Conservation (phyloP, 53 echinoderm and acorn worm species). For the Apostichopus leukothele region DNA sequence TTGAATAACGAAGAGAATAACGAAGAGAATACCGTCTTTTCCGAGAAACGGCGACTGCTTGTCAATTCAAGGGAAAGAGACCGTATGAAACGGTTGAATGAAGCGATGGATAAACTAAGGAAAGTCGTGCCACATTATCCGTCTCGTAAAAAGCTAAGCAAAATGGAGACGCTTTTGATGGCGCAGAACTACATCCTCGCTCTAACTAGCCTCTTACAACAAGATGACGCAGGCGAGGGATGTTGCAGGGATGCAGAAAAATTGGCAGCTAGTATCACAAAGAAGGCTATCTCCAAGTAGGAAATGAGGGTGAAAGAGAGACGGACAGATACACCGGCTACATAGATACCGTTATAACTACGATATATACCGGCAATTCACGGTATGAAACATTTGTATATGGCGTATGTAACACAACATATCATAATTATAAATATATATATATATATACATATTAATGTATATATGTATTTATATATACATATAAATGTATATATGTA, state of each 20-base stretch:
- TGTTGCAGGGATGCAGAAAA: slow-evolving; percentile 36
- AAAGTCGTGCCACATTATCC: slow-evolving; percentile 72
- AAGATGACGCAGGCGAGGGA: slow-evolving; percentile 28
- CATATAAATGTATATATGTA: too few species aligned
- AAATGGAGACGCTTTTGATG: slow-evolving; percentile 73
- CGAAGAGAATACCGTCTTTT: slow-evolving; percentile 4
- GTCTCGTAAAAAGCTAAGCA: slow-evolving; percentile 60
- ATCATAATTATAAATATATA: too few species aligned
- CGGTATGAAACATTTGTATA: too few species aligned
- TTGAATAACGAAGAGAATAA: slow-evolving; percentile 7
- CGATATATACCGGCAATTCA: too few species aligned
- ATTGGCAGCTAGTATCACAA: slow-evolving; percentile 30
- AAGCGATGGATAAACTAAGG: slow-evolving; percentile 67
- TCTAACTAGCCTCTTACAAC: slow-evolving; percentile 54
- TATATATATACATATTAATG: too few species aligned
- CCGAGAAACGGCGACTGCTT: slow-evolving; percentile 49
- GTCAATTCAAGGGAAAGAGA: slow-evolving; percentile 63
- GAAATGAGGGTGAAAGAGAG: too few species aligned
- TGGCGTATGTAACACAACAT: too few species aligned
- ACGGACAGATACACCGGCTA: too few species aligned
- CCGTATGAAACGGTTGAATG: slow-evolving; percentile 65
- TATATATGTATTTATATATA: too few species aligned
- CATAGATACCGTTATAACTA: too few species aligned
- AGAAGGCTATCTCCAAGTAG: slow-evolving; percentile 1
- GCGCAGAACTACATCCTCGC: slow-evolving; percentile 72